These are phyloP conservation scores for Istiophorus platypterus DNA, from an alignment of 2,113 vertebrate genomes.

Conservation along the genomic window DNA sequence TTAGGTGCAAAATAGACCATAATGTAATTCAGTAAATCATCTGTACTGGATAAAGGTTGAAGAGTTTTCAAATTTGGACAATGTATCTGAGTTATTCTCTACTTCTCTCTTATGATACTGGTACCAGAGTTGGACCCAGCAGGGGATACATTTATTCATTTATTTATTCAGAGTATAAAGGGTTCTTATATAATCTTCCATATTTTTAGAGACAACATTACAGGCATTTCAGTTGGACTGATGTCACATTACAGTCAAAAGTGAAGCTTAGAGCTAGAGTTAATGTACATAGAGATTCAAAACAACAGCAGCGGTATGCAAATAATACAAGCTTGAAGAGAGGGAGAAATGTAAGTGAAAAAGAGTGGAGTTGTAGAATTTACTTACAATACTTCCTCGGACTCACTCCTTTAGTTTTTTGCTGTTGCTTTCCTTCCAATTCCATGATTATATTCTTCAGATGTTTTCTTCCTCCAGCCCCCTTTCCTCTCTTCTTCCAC, in stretches of 20 bases:
- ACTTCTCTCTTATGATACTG: not conserved
- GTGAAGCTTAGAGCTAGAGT: not conserved
- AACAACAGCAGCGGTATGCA: not conserved
- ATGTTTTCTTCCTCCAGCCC: conserved; percentile 5
- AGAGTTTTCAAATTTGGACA: not conserved
- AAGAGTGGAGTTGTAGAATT: not conserved
- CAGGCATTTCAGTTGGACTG: not conserved
- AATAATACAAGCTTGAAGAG: conserved; percentile 8
- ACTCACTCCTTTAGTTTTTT: not conserved
- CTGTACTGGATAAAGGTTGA: not conserved
- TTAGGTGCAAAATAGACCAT: no score
- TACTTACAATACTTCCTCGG: not conserved
- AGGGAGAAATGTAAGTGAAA: not conserved
- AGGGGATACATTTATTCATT: not conserved
- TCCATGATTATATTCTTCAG: conserved; percentile 27
- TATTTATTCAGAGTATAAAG: not conserved
- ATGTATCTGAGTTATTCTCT: not conserved
- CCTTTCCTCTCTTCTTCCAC: not conserved
- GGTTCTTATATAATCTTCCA: not conserved
- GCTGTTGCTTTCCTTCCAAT: not conserved
- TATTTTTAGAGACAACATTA: not conserved
- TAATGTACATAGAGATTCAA: not conserved
- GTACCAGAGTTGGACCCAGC: not conserved
- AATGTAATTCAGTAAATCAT: not conserved
- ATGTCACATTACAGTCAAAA: conserved; percentile 1